Percentiles rank a stretch among this genome's conserved stretches.
Evolutionary conservation across 2,888 invertebrate genomes (phyloP).

Genomic region (Microchrysa polita): DNA sequence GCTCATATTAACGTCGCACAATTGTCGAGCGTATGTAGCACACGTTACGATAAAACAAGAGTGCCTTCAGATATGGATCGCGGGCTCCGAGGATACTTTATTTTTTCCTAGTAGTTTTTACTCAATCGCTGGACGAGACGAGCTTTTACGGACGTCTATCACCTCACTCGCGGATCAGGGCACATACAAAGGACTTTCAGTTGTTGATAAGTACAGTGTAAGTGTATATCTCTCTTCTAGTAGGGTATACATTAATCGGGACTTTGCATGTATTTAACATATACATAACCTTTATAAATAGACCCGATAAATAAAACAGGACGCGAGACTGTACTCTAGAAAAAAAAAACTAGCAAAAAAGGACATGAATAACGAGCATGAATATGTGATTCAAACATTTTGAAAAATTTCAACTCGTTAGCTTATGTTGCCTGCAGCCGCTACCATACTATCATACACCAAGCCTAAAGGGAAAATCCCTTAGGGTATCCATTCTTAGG

Average conservation of each 20-base stretch:
- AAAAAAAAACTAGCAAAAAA: constrained; percentile 8
- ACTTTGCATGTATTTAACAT: too few species aligned
- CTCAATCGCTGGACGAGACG: not conserved
- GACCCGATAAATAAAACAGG: not conserved
- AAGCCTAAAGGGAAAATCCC: not conserved
- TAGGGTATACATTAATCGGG: not conserved
- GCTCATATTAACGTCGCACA: constrained; percentile 30
- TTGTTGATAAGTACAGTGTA: not conserved
- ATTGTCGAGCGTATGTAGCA: not conserved
- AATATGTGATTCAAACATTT: constrained; percentile 39
- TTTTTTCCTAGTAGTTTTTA: not conserved
- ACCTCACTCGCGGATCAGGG: not conserved
- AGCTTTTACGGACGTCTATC: not conserved
- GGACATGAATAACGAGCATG: constrained; percentile 25
- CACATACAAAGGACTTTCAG: not conserved
- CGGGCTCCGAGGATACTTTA: not conserved
- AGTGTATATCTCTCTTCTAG: not conserved
- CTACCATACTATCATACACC: not conserved
- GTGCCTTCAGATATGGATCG: constrained; percentile 4
- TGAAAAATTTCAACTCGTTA: constrained; percentile 32
- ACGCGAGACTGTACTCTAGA: not conserved
- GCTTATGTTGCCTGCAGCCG: constrained; percentile 8
- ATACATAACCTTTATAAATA: not conserved
- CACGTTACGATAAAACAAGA: not conserved
- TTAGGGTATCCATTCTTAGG: not conserved